A percentile compares a stretch with the other conserved stretches of the same genome.
These are phyloP conservation scores for Tachycineta bicolor DNA, from an alignment of 2,113 vertebrate genomes.

Conservation along the genomic window DNA sequence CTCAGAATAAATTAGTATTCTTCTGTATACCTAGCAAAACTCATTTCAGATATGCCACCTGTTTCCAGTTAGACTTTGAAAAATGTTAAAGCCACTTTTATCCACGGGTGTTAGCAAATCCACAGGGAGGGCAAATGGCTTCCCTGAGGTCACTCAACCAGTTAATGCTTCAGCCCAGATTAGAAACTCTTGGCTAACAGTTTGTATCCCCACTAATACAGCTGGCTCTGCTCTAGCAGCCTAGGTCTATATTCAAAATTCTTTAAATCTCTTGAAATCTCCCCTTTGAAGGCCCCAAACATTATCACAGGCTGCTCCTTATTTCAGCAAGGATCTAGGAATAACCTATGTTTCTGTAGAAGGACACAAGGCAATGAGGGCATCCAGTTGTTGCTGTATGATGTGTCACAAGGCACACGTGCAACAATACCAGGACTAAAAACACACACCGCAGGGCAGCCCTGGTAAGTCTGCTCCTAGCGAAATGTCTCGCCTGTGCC, in stretches of 20 bases:
- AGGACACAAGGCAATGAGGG: background rate
- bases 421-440: background rate
- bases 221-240: background rate
- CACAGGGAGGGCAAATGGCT: background rate
- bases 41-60: background rate
- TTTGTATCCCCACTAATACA: background rate
- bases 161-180: background rate
- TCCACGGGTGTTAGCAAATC: background rate
- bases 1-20: background rate
- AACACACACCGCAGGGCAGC: background rate
- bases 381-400: background rate
- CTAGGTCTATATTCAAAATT: background rate
- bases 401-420: background rate
- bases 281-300: background rate
- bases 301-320: background rate
- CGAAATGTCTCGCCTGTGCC: background rate
- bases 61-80: slow-evolving; percentile 20
- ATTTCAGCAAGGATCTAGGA: background rate
- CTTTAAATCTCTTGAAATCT: background rate
- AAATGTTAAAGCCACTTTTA: slow-evolving; percentile 34
- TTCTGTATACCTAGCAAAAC: background rate
- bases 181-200: background rate
- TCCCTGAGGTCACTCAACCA: slow-evolving; percentile 17
- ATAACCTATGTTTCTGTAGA: background rate
- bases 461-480: background rate